Conservation (phyloP, 1,140 invertebrate genomes). For the Macrocentrus cingulum region DNA sequence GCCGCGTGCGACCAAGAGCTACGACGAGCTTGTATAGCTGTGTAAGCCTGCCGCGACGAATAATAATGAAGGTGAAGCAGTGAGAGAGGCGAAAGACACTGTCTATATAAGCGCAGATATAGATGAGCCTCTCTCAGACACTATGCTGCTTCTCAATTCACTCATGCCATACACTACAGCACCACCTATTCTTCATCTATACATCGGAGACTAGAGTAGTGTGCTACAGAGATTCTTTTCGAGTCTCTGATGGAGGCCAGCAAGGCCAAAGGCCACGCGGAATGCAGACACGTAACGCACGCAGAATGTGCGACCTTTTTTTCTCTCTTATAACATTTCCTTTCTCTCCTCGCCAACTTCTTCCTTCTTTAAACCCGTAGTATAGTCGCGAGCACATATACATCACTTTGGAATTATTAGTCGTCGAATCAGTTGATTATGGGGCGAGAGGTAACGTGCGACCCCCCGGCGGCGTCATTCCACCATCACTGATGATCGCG, state of each 20-base stretch:
- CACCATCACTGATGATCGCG: too few species aligned
- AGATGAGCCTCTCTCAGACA: slow-evolving; percentile 9
- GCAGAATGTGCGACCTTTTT: slow-evolving; percentile 40
- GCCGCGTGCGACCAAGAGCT: slow-evolving; percentile 31
- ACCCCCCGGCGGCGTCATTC: slow-evolving; percentile 43
- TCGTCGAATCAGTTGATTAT: slow-evolving; percentile 33
- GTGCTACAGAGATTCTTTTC: slow-evolving; percentile 24
- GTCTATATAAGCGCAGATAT: slow-evolving; percentile 19
- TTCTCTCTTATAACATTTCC: slow-evolving; percentile 17
- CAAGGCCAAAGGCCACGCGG: slow-evolving; percentile 46
- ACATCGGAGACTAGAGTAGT: too few species aligned
- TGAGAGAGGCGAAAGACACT: slow-evolving; percentile 2
- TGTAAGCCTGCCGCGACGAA: slow-evolving; percentile 30
- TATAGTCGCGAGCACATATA: background rate
- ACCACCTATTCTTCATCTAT: too few species aligned
- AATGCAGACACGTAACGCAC: slow-evolving; percentile 55
- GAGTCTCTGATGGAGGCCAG: slow-evolving; percentile 3
- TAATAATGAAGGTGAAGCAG: slow-evolving; percentile 24
- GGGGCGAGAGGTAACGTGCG: slow-evolving; percentile 30
- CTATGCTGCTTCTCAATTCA: too few species aligned
- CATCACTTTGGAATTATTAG: slow-evolving; percentile 46
- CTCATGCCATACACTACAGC: too few species aligned
- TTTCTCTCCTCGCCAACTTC: background rate
- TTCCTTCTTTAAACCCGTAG: background rate
- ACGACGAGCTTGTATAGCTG: slow-evolving; percentile 13